Percentiles rank a stretch among this genome's conserved stretches.
phyloP scores from a whole-genome alignment of 1,140 invertebrate species.

The Ditylenchus dipsaci region DNA sequence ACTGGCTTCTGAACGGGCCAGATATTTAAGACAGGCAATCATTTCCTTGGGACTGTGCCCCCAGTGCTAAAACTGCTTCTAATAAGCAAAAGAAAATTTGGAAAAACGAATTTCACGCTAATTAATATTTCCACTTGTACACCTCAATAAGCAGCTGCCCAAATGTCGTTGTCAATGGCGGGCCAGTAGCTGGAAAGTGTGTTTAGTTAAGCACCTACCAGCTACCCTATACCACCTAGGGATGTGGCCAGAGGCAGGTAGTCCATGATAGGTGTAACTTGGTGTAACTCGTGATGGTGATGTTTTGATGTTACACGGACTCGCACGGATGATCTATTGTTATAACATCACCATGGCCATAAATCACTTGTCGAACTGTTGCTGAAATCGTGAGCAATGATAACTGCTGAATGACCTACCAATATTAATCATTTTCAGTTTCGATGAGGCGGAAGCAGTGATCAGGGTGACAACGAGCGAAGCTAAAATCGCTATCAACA shows the following conservation, averaged over 20 bases:
- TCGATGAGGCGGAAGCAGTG: constrained; percentile 96
- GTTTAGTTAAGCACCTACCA: no score
- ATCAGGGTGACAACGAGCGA: constrained; percentile 99
- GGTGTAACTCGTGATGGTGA: no score
- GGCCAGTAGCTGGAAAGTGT: constrained; percentile 79
- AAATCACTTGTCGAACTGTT: constrained; percentile 94
- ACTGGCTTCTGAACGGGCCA: no score
- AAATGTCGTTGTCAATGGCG: constrained; percentile 79
- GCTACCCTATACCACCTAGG: no score
- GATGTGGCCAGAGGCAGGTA: no score
- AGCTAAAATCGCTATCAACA: constrained; percentile 87
- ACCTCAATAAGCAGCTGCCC: constrained; percentile 72
- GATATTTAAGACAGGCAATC: constrained; percentile 74
- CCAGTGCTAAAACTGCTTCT: no score
- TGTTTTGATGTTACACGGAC: no score
- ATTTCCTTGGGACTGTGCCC: constrained; percentile 66
- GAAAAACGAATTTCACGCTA: no score
- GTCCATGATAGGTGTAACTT: no score
- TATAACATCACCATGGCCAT: constrained; percentile 96
- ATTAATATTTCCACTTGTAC: constrained; percentile 76
- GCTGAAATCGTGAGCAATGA: constrained; percentile 64
- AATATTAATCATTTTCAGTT: constrained; percentile 77
- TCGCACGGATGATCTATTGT: no score
- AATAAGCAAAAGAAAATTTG: no score
- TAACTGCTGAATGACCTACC: neutral